A percentile compares a stretch with the other conserved stretches of the same genome.
These are phyloP conservation scores for Eciton burchellii DNA, from an alignment of 1,140 invertebrate genomes.

Conservation along the genomic window DNA sequence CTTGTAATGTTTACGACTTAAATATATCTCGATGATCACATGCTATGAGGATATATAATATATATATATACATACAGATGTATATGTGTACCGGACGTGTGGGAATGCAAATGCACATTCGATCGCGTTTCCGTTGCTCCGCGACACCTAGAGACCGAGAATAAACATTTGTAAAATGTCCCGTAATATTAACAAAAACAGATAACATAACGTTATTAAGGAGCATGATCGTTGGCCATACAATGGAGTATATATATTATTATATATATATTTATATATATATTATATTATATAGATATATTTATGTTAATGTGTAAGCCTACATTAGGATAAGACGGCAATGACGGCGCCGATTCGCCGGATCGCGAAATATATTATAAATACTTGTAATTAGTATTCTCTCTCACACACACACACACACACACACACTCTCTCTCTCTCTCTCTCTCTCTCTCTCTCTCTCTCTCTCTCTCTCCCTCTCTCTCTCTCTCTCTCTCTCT, in stretches of 20 bases:
- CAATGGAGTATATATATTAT: constrained; percentile 83
- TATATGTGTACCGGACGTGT: constrained; percentile 1
- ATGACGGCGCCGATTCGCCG: constrained; percentile 55
- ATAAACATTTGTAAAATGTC: constrained; percentile 66
- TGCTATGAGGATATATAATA: constrained; percentile 64
- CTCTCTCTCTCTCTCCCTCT: constrained; percentile 57
- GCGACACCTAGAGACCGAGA: constrained; percentile 6
- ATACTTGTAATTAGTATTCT: constrained; percentile 77
- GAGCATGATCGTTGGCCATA: constrained; percentile 85
- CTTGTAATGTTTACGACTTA: constrained; percentile 70
- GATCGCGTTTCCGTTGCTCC: constrained; percentile 17
- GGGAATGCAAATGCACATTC: background rate
- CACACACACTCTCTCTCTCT: background rate
- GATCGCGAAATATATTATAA: constrained; percentile 70
- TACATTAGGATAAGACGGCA: constrained; percentile 73
- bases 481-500: constrained; percentile 70
- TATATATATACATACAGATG: constrained; percentile 18
- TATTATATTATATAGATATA: constrained; percentile 81
- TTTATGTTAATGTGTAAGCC: constrained; percentile 83
- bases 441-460: constrained; percentile 56
- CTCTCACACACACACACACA: too few relatives aligned
- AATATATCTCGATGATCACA: constrained; percentile 75
- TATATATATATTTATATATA: constrained; percentile 83
- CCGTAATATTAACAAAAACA: constrained; percentile 49
- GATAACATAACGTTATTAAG: constrained; percentile 69